Percentiles rank a stretch among this genome's conserved stretches.
These are phyloP conservation scores for Tachypleus tridentatus DNA, from an alignment of 1,140 invertebrate genomes.

Conservation along the genomic window DNA sequence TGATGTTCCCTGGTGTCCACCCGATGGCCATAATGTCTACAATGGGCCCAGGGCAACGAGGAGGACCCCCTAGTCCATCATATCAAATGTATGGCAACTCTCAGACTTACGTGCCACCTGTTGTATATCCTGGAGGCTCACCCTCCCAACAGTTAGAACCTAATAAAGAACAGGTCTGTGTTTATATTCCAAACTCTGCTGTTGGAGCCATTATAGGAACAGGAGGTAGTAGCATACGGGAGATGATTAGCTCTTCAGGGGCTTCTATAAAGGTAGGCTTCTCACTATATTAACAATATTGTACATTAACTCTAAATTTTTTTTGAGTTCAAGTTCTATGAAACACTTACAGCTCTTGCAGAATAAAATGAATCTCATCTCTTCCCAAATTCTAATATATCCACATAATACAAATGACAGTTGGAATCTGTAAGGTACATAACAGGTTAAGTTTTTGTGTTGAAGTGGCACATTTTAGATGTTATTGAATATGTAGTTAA, in stretches of 20 bases:
- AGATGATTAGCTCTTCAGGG: conserved; percentile 90
- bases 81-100: conserved; percentile 16
- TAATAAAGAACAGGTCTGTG: conserved; percentile 66
- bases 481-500: too few species aligned
- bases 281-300: too few species aligned
- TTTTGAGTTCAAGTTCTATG: too few species aligned
- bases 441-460: too few species aligned
- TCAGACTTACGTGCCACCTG: conserved; percentile 30
- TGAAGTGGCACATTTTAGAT: too few species aligned
- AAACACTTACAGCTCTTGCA: too few species aligned
- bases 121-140: conserved; percentile 14
- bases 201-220: conserved; percentile 96
- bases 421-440: too few species aligned
- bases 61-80: conserved; percentile 25
- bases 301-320: too few species aligned
- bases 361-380: too few species aligned
- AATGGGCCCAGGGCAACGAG: conserved; percentile 46
- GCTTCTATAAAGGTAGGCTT: conserved; percentile 62
- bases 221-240: conserved; percentile 89
- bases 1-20: conserved; percentile 90
- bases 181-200: conserved; percentile 94
- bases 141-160: conserved; percentile 18
- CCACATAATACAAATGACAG: too few species aligned
- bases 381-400: too few species aligned
- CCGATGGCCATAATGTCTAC: conserved; percentile 94